Base-by-base conservation (phyloP, 2,797 vertebrate species). In the Urophycis tenuis region DNA sequence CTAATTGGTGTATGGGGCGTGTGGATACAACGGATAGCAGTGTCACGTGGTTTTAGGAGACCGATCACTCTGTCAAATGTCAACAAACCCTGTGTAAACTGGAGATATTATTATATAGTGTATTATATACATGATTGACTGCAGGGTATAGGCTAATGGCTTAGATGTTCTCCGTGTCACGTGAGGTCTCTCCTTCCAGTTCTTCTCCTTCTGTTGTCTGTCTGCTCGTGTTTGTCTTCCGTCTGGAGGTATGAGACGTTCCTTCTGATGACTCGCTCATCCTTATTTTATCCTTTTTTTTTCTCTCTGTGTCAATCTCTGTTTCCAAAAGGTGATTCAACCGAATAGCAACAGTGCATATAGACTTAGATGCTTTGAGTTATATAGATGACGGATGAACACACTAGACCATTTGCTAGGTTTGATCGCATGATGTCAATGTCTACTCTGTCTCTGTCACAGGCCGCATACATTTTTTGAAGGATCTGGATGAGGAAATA, bases 191-290 rank as follows among this genome's bases (percentile, higher is more conserved):
- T 60, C 25, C 36, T 7, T 81, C 64, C 81, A 95, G 95, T 95
- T 95, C 87, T 95, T 95, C 84, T 77, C 79, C 91, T 94, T 9
- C 84, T 95, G 71, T 85, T 94, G 86, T 85, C 94, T 31, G 89
- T 95, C 80, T 95, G 3, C 81, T 95, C 71, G 79, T 95, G 33
- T 75, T 95, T 1, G 86, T 89, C 60, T 94, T 94, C 79, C 64
- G 88, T n/a, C 84, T 81, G 29, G 0, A 93, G 90, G 95, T 95
- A 86, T 92, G 93, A 83, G 32, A 2, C 67, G 76, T 14, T 69
- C 22, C 7, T 60, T 60, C 1, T 14, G 60, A 3, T 29, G 33
- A 33, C 35, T 29, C 0, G 2, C 1, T 1, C 3, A 71, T 25
- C 6, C 36, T 7, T 30, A 30, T 19, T 25, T 72, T 10, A 67